Evolutionary conservation across 2,113 vertebrate species (phyloP).

Genomic region (Hydrolagus affinis): DNA sequence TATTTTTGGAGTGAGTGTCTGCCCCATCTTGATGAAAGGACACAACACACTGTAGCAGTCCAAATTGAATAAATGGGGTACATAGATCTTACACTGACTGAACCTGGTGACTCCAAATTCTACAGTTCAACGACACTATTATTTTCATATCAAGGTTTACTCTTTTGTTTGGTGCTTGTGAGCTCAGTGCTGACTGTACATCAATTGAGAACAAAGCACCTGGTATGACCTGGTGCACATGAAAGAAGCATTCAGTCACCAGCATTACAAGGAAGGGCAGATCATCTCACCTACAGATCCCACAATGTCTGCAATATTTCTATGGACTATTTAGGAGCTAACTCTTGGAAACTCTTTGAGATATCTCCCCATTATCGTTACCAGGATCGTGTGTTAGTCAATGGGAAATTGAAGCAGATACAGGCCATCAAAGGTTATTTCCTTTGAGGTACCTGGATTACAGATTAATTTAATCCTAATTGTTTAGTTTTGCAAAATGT

Average conservation of each 20-base stretch:
- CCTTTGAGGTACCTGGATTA: too few relatives aligned
- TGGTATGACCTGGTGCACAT: background rate
- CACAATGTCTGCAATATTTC: too few relatives aligned
- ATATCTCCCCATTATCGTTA: too few relatives aligned
- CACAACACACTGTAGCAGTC: background rate
- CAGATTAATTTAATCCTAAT: too few relatives aligned
- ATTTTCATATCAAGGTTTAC: background rate
- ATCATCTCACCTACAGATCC: background rate
- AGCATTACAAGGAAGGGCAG: background rate
- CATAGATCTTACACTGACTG: background rate
- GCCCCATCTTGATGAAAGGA: background rate
- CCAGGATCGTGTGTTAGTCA: too few relatives aligned
- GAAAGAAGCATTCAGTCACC: background rate
- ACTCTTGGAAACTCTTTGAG: too few relatives aligned
- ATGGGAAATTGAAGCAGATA: too few relatives aligned
- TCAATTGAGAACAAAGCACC: background rate
- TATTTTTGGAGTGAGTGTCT: background rate
- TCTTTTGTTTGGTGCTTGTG: background rate
- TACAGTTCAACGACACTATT: background rate
- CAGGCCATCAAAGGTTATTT: too few relatives aligned
- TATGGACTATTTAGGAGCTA: too few relatives aligned
- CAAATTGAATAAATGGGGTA: background rate
- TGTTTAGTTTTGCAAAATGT: too few relatives aligned
- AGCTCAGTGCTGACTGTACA: background rate
- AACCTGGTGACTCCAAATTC: background rate